Base-by-base conservation (phyloP, 1,140 invertebrate genomes). In the Luehdorfia chinensis region DNA sequence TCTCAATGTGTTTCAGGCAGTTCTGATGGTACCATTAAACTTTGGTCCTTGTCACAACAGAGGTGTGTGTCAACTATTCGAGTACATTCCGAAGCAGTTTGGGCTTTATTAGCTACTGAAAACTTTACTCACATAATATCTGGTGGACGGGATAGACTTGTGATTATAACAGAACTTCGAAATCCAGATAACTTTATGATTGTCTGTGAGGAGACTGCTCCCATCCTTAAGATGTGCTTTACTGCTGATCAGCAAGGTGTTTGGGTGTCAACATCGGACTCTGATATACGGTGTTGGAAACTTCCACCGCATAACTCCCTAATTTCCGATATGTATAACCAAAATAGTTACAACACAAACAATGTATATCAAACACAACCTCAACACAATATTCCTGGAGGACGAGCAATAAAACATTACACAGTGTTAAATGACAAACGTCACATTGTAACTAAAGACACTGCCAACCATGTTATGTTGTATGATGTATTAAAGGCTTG, bases 1-100 rank as follows among this genome's bases (percentile, higher is more conserved):
- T 92, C 90, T 19, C 93, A 98, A 84, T 98, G 97, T 88, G 89
- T 99, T 2, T 99, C 97, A 2, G 98, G 97, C 1, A 99, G 98
- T 79, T 99, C 97, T 1, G 98, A 99, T 89, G 98, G 97, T 30
- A 98, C 96, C 1, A 98, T 99, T 23, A 96, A 98, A 87, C 86
- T 99, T 2, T 99, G 98, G 98, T 98, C 96, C 21, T 84, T 99
- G 34, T 96, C 96, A 2, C 96, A 98, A 72, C 98, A 99, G 80
- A 90, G 92, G 66, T 99, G 97, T 86, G 93, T 99, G 25, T 94
- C 96, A 56, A 99, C 97, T 3, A 90, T 92, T 18, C 87, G 95
- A 67, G 94, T 97, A 11, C 97, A 99, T 80, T 92, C 93, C 16
- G 97, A 98, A 88, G 97, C 97, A 8, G 97, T 99, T 14, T 99